A percentile compares a stretch with the other conserved stretches of the same genome.
phyloP scores from a whole-genome alignment of 1,140 invertebrate genomes.

The Ceratoteleas bidentatus region DNA sequence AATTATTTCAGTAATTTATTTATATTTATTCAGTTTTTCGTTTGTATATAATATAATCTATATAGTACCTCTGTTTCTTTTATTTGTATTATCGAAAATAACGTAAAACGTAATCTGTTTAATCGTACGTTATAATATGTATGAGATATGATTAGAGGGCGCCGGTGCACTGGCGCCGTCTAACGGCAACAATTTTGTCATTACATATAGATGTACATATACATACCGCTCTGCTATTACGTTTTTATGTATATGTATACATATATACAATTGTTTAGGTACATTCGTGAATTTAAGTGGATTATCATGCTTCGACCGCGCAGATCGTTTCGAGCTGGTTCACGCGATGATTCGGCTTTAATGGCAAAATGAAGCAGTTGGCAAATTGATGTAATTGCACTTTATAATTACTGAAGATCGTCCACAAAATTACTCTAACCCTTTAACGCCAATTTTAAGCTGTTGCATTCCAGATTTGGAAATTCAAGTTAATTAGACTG shows the following conservation, averaged over 20 bases:
- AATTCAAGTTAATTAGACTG: too few species aligned
- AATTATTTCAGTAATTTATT: conserved; percentile 8
- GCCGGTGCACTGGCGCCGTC: conserved; percentile 32
- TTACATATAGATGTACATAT: conserved; percentile 40
- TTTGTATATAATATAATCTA: conserved; percentile 45
- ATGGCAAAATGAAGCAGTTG: background rate
- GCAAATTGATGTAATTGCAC: conserved; percentile 11
- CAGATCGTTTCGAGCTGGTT: too few species aligned
- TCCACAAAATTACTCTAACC: too few species aligned
- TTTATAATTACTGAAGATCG: background rate
- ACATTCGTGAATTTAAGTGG: conserved; percentile 37
- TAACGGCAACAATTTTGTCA: conserved; percentile 38
- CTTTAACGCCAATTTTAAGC: too few species aligned
- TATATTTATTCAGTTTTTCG: conserved; percentile 30
- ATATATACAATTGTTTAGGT: conserved; percentile 39
- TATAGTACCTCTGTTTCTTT: conserved; percentile 46
- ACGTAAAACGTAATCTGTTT: conserved; percentile 43
- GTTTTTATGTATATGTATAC: conserved; percentile 29
- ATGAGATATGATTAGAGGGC: conserved; percentile 46
- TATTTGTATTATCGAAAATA: conserved; percentile 39
- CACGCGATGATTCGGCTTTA: background rate
- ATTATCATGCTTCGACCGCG: conserved; percentile 42
- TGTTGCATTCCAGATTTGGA: too few species aligned
- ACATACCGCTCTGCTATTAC: conserved; percentile 8
- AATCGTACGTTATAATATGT: conserved; percentile 44